Percentiles rank a stretch among this genome's conserved stretches.
These are phyloP conservation scores for Vanacampus margaritifer DNA, from an alignment of 2,113 vertebrate genomes.

Conservation along the genomic window DNA sequence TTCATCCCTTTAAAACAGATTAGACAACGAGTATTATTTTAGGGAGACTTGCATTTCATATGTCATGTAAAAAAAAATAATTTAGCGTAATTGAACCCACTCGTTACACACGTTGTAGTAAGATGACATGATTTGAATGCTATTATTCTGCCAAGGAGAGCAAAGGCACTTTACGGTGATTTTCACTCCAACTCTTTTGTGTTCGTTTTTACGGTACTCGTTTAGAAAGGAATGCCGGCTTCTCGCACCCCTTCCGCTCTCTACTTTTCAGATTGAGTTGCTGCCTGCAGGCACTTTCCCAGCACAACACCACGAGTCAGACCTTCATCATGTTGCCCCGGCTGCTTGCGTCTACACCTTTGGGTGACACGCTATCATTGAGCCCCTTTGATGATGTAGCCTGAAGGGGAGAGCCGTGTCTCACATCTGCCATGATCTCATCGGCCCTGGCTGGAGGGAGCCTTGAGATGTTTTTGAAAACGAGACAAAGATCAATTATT, in stretches of 20 bases:
- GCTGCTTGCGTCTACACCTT: conserved; percentile 52
- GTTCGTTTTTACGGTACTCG: conserved; percentile 7
- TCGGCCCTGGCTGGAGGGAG: conserved; percentile 1
- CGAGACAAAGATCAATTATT: not conserved
- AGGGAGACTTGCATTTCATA: too few relatives aligned
- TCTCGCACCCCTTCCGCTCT: conserved; percentile 25
- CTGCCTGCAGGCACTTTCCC: conserved; percentile 52
- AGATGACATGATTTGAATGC: too few relatives aligned
- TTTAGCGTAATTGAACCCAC: too few relatives aligned
- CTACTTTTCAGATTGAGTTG: conserved; percentile 47
- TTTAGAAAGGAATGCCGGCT: conserved; percentile 30
- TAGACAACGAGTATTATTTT: too few relatives aligned
- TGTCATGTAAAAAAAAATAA: too few relatives aligned
- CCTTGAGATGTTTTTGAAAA: not conserved
- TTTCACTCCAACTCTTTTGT: not conserved
- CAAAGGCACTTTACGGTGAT: not conserved
- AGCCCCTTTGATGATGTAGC: conserved; percentile 40
- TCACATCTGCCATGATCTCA: conserved; percentile 64
- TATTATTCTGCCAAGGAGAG: not conserved
- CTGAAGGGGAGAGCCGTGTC: conserved; percentile 35
- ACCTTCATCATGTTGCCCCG: conserved; percentile 29
- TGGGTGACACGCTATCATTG: conserved; percentile 52
- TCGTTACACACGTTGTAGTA: too few relatives aligned
- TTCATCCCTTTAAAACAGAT: too few relatives aligned
- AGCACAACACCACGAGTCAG: conserved; percentile 43